These are phyloP conservation scores for Indri indri DNA, from an alignment of 2,113 vertebrate genomes.

Conservation along the genomic window DNA sequence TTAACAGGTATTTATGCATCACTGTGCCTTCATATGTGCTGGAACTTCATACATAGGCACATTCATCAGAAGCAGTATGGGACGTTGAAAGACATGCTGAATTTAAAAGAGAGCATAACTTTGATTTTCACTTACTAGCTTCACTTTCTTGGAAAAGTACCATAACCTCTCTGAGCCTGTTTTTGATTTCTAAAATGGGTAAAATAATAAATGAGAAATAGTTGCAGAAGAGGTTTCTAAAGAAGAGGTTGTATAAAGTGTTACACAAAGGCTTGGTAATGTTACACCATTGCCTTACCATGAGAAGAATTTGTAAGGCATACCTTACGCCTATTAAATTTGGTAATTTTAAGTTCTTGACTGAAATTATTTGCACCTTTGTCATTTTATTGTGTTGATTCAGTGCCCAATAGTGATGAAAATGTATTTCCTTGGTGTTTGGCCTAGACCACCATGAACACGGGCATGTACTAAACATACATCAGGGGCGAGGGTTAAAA, in stretches of 20 bases:
- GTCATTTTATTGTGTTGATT: no score
- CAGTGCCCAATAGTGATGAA: not conserved
- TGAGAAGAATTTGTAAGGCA: not conserved
- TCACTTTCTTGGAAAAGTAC: not conserved
- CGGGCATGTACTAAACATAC: not conserved
- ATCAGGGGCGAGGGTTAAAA: rapidly evolving
- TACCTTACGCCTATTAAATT: not conserved
- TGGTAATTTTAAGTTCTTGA: not conserved
- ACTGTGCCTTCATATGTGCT: not conserved
- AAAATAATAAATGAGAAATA: not conserved
- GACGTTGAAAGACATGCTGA: not conserved
- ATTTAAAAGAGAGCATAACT: not conserved
- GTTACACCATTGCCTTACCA: not conserved
- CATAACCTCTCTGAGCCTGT: not conserved
- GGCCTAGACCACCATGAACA: not conserved
- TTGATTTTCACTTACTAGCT: not conserved
- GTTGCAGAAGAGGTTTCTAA: not conserved
- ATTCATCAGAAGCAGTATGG: not conserved
- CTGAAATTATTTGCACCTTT: not conserved
- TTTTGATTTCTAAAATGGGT: not conserved
- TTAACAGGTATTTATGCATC: not conserved
- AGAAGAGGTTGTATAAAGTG: not conserved
- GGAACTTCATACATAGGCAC: not conserved
- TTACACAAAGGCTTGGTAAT: not conserved
- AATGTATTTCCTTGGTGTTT: not conserved